phyloP scores from a whole-genome alignment of 2,113 vertebrate species.

The Corvus moneduloides region DNA sequence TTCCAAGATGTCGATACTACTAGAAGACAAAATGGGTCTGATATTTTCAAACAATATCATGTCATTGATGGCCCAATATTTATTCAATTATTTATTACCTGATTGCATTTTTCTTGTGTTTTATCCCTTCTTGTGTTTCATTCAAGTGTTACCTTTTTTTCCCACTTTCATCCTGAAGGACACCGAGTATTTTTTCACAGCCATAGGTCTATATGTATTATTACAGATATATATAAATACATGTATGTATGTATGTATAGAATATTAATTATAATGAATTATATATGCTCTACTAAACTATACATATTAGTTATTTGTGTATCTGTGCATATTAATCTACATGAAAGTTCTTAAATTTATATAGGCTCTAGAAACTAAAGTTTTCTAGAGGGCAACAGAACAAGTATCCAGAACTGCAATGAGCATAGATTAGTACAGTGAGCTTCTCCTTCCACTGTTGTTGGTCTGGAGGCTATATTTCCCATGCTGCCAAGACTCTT shows the following conservation, averaged over 20 bases:
- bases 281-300: not conserved
- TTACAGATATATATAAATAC: not conserved
- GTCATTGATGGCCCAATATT: not conserved
- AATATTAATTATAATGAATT: not conserved
- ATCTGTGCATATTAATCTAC: not conserved
- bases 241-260: accelerated
- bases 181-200: not conserved
- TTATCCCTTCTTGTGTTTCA: not conserved
- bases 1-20: not conserved
- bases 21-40: not conserved
- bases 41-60: not conserved
- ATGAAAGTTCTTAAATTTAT: not conserved
- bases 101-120: not conserved
- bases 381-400: not conserved
- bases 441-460: not conserved
- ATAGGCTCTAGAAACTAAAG: not conserved
- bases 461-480: not conserved
- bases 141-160: not conserved
- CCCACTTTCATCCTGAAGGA: not conserved
- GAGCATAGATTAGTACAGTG: not conserved
- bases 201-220: not conserved
- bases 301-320: not conserved
- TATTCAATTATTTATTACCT: not conserved
- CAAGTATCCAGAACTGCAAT: not conserved
- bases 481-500: not conserved